Conservation (phyloP, 2,797 vertebrate species). For the Sebastiscus albofasciatus region DNA sequence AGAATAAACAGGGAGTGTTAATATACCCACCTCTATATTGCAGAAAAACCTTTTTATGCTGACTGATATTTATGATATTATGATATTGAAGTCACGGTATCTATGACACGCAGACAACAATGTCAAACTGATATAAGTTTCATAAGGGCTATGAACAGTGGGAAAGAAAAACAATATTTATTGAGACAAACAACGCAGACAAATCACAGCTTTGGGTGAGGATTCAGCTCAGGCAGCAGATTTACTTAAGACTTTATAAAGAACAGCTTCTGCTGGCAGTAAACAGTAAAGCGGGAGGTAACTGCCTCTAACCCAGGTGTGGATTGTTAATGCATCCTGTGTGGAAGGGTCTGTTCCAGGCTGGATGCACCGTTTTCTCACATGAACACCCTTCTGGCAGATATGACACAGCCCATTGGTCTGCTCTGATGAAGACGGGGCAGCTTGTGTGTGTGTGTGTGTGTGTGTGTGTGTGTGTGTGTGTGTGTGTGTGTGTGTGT, state of each 20-base stretch:
- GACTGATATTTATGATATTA: neutral
- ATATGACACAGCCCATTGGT: conserved; percentile 51
- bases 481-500: neutral
- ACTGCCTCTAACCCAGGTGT: neutral
- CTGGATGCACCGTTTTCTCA: conserved; percentile 41
- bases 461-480: neutral
- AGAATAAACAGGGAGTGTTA: neutral
- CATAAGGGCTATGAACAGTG: neutral
- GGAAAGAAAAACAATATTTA: neutral
- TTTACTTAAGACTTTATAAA: conserved; percentile 14
- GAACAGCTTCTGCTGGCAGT: neutral
- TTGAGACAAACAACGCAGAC: neutral
- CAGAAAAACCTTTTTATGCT: neutral
- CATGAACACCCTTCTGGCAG: conserved; percentile 41
- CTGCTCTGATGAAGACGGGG: conserved; percentile 40
- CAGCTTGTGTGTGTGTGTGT: neutral
- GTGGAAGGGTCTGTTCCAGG: conserved; percentile 21
- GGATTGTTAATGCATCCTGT: conserved; percentile 7
- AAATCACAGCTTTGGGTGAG: conserved; percentile 24
- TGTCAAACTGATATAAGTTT: neutral
- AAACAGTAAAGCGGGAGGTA: neutral
- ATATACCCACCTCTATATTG: neutral
- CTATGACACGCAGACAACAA: neutral
- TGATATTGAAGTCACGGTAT: neutral
- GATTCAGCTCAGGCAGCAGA: conserved; percentile 1